Evolutionary conservation across 30 jellyfish, hydroid and myxozoan species (phyloP), one percentile per base, ranked within the genome.

Genomic region (Rhopilema esculentum): DNA sequence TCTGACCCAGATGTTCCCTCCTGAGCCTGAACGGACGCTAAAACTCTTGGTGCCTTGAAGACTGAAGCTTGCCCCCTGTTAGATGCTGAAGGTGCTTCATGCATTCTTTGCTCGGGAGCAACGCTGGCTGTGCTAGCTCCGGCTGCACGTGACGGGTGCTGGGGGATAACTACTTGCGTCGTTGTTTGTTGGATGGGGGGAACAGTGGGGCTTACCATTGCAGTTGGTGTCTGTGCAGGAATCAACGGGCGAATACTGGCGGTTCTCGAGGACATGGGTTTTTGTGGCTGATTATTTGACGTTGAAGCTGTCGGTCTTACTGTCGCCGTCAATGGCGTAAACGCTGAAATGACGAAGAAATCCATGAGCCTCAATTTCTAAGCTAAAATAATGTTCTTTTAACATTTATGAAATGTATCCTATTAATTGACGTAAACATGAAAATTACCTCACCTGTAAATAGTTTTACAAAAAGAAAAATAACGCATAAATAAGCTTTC

Each of bases 121-220:
- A 52, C 4, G 17, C 64, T 29, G 0, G 28, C 75, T 17, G 83
- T 27, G 27, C 75, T 24, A 8, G 63, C 32, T 31, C 71, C 75
- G 49, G 66, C 85, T 22, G 40, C 48, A 17, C 90, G 90, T n/a
- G 74, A 29, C 8, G 90, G 82, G 9, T 53, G 72, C 73, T 75
- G 74, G 0, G 95, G 90, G 50, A 40, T 33, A 65, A 87, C 82
- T 7, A 81, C 95, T 53, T 87, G 95, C n/a, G 85, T 57, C 0
- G 88, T 74, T 40, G 96, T 71, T 22, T 85, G 80, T 16, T 84
- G 84, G 15, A 78, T 28, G 0, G 93, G 85, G 2, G 98, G 98
- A 1, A 93, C 98, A 20, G 98, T 90, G 17, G 99, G 99, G 70
- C 99, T 95, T 49, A 95, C 97, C 99, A 95, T 95, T 24, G 99